Evolutionary conservation across 2,797 vertebrate genomes (phyloP).

Genomic region (Dipus sagitta): DNA sequence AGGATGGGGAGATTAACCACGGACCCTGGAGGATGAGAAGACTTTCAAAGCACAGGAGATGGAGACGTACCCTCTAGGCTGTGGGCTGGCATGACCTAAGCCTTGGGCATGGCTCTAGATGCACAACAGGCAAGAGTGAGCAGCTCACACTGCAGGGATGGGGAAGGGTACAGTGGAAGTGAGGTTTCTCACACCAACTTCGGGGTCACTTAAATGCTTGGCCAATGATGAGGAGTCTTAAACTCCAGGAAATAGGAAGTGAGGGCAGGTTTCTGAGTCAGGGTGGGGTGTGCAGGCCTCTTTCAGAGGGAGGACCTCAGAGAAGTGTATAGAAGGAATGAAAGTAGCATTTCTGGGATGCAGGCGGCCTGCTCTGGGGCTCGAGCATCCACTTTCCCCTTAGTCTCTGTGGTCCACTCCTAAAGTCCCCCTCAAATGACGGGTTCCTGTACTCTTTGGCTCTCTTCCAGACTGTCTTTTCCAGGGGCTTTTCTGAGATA

Average conservation of each 20-base stretch:
- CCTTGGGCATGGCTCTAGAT: too few relatives aligned
- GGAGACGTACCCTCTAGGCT: not conserved
- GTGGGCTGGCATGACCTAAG: not conserved
- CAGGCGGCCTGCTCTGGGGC: not conserved
- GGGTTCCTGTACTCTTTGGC: not conserved
- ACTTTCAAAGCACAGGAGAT: not conserved
- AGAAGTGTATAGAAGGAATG: not conserved
- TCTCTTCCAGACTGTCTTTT: not conserved
- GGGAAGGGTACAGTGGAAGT: fast-evolving
- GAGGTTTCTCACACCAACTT: not conserved
- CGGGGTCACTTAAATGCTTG: not conserved
- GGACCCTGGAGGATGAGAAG: not conserved
- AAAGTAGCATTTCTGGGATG: not conserved
- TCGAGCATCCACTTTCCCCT: not conserved
- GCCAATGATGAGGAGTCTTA: not conserved
- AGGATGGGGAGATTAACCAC: not conserved
- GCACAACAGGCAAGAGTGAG: not conserved
- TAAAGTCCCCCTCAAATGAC: not conserved
- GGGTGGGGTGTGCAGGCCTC: not conserved
- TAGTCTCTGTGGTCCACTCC: not conserved
- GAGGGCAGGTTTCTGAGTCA: not conserved
- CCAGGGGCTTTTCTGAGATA: not conserved
- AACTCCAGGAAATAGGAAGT: not conserved
- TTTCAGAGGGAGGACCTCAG: not conserved
- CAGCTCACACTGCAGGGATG: fast-evolving